Base-by-base conservation (phyloP, 2,797 vertebrate genomes). In the Micropoecilia bifurca region DNA sequence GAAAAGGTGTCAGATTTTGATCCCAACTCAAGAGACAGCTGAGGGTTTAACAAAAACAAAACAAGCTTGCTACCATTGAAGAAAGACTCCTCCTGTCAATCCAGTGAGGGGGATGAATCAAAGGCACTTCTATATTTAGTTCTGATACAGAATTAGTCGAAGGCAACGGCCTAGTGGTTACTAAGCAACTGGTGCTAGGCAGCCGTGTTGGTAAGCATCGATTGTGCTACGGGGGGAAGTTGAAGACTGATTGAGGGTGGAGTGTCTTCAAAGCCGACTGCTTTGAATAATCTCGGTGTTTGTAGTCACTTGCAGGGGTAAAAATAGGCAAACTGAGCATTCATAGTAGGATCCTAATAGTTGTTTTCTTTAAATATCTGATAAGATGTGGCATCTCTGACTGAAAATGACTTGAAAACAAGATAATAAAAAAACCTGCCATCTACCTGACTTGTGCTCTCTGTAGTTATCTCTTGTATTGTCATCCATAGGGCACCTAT, bases 141-240 rank as follows among this genome's bases (percentile, higher is more conserved):
- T 73, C 93, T 92, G 94, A 94, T 91, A 93, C 85, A 90, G 93
- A 93, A 95, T 95, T 94, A 95, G 93, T 93, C 91, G 90, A 91
- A 93, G 85, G 91, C 90, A 88, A 90, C 79, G 90, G 90, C 85
- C 89, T 85, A 83, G 82, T 79, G 91, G 95, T 96, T 95, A 94
- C 95, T 92, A 94, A 93, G 95, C 95, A 95, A 96, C 95, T 93
- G 93, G 89, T 94, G 92, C 95, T 91, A 91, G 92, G 94, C 94
- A 95, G 95, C 94, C 91, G 92, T 93, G 92, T 94, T 95, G 91
- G 95, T 95, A 95, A 95, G 94, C 95, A 95, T 91, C 75, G 88
- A 94, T 93, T 86, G 87, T 89, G 91, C 89, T 92, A 87, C 78
- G 71, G 89, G 87, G 87, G 85, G 85, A 89, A 90, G 88, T 88